These are phyloP conservation scores for Rhinoptilus africanus DNA, from an alignment of 2,113 vertebrate genomes.

Conservation along the genomic window DNA sequence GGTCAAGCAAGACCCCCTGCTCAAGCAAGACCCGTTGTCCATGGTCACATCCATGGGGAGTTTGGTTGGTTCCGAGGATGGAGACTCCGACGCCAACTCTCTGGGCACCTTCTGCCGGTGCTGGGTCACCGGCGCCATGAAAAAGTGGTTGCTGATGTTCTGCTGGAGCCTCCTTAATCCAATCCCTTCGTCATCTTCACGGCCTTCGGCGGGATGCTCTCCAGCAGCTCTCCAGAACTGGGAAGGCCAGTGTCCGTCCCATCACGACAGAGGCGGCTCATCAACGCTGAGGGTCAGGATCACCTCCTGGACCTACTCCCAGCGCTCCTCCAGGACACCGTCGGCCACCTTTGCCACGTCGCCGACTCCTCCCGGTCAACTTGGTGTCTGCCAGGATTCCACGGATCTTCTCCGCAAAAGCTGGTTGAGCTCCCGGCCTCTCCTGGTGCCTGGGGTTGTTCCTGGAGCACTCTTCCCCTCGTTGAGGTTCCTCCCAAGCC, in stretches of 20 bases:
- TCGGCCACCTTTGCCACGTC: background rate
- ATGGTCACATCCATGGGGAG: fast-evolving
- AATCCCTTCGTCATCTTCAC: background rate
- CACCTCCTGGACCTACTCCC: background rate
- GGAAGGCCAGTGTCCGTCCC: background rate
- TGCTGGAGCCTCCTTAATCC: background rate
- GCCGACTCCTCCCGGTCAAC: background rate
- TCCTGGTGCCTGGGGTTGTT: background rate
- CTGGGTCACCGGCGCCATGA: background rate
- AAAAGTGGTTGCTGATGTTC: background rate
- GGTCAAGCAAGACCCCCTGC: background rate
- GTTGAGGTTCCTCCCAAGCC: background rate
- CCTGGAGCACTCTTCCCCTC: background rate
- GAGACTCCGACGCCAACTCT: background rate
- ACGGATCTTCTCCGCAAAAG: background rate
- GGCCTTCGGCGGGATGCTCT: background rate
- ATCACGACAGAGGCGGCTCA: background rate
- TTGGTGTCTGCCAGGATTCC: background rate
- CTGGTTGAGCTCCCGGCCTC: background rate
- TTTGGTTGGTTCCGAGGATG: background rate
- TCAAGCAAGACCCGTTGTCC: background rate
- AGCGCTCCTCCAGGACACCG: background rate
- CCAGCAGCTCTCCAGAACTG: background rate
- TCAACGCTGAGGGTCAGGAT: background rate
- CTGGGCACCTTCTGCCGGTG: background rate